Conservation (phyloP, 2,888 invertebrate genomes). For the Eristalis arbustorum region DNA sequence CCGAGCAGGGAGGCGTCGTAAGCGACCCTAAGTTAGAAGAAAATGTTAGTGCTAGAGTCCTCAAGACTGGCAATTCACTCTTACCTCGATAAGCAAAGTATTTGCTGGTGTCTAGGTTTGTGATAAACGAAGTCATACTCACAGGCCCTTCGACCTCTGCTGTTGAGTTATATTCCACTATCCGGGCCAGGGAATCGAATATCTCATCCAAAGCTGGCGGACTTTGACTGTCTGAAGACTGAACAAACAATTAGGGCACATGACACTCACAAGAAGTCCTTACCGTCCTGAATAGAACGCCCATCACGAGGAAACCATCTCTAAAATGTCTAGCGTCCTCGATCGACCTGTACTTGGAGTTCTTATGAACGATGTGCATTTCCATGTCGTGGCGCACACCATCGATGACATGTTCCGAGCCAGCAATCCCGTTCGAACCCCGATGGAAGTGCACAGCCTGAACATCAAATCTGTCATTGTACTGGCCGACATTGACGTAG, state of each 20-base stretch:
- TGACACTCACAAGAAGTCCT: slow-evolving; percentile 24
- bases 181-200: slow-evolving; percentile 72
- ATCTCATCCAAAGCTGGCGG: slow-evolving; percentile 73
- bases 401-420: slow-evolving; percentile 81
- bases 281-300: slow-evolving; percentile 83
- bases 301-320: slow-evolving; percentile 84
- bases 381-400: slow-evolving; percentile 83
- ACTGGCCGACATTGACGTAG: slow-evolving; percentile 73
- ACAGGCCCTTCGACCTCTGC: slow-evolving; percentile 71
- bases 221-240: slow-evolving; percentile 70
- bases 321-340: slow-evolving; percentile 81
- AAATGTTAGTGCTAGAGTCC: background rate
- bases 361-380: slow-evolving; percentile 85
- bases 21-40: slow-evolving; percentile 82
- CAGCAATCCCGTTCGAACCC: slow-evolving; percentile 85
- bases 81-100: slow-evolving; percentile 76
- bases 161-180: slow-evolving; percentile 74
- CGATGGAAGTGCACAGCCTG: slow-evolving; percentile 84
- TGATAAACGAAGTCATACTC: slow-evolving; percentile 75
- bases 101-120: slow-evolving; percentile 73
- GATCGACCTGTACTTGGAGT: slow-evolving; percentile 82
- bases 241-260: background rate
- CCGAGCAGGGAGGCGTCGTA: slow-evolving; percentile 87
- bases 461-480: slow-evolving; percentile 74
- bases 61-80: slow-evolving; percentile 70